Base-by-base conservation (phyloP, 2,113 vertebrate genomes). In the Stigmatopora nigra region DNA sequence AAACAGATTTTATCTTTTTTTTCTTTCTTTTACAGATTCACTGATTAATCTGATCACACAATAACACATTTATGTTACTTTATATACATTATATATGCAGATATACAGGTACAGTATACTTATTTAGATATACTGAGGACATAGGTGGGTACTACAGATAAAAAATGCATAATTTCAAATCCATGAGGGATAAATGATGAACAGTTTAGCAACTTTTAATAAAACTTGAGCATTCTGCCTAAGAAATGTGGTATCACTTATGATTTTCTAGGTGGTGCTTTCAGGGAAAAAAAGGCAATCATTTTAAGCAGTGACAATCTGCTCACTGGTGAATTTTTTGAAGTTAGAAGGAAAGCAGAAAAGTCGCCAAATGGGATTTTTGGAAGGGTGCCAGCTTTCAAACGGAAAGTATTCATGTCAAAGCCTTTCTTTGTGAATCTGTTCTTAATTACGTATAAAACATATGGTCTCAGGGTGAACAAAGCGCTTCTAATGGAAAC, bases 301-400 rank as follows among this genome's bases (percentile, higher is more conserved):
- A 13, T n/a, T n/a, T 11, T n/a, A 1, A 25, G 49, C 19, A n/a
- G n/a, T 5, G 8, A 10, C 49, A 20, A 25, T 55, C 12, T 25
- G 52, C n/a, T 22, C 20, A 55, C 13, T 56, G 6, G 13, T 56
- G 22, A 15, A 7, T 31, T 51, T 15, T n/a, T 49, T 31, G 12
- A 57, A 7, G 12, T 44, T 12, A 35, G 52, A n/a, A 17, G 2
- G 16, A 31, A 8, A 44, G 20, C 31, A n/a, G 22, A 36, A 51
- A 59, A 55, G 68, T 72, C 71, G n/a, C 67, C 61, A 58, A 79
- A 71, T 65, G 57, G 68, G 38, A 71, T 61, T 72, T 74, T 56
- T 74, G 65, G 63, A 61, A 38, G 38, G 35, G 25, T 57, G 60
- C 70, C 81, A 70, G 35, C 16, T 57, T 36, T 41, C 9, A 63